phyloP scores from a whole-genome alignment of 1,140 invertebrate genomes.

The Drosophila setifemur region DNA sequence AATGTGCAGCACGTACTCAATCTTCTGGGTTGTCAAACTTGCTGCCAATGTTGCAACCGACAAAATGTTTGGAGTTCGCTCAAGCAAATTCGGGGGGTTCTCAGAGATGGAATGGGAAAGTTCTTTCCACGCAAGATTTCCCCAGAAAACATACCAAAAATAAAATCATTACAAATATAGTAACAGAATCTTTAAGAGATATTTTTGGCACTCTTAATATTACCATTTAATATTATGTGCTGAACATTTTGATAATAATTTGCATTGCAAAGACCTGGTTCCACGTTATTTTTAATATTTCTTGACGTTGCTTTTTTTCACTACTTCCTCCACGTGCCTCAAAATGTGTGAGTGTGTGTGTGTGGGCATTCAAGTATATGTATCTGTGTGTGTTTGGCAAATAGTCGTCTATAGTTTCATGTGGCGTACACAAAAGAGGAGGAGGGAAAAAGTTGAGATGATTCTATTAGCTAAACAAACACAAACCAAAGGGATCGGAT shows the following conservation, averaged over 20 bases:
- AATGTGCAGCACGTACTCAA: slow-evolving; percentile 79
- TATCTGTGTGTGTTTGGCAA: slow-evolving; percentile 12
- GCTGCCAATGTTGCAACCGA: slow-evolving; percentile 72
- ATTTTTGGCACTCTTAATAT: too few species aligned
- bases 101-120: neutral
- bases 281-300: neutral
- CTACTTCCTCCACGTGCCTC: slow-evolving; percentile 15
- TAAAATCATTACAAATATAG: too few species aligned
- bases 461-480: slow-evolving; percentile 75
- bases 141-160: too few species aligned
- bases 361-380: slow-evolving; percentile 8
- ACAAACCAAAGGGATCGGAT: slow-evolving; percentile 23
- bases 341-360: slow-evolving; percentile 10
- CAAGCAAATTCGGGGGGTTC: neutral
- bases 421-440: neutral
- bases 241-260: too few species aligned
- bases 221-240: too few species aligned
- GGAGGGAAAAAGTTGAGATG: slow-evolving; percentile 49
- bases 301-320: neutral
- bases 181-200: too few species aligned
- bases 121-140: too few species aligned
- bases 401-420: slow-evolving; percentile 50
- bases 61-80: slow-evolving; percentile 43
- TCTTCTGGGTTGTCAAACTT: slow-evolving; percentile 78
- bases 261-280: neutral